These are phyloP conservation scores for Spodoptera picta DNA, from an alignment of 2,888 invertebrate species.

Conservation along the genomic window DNA sequence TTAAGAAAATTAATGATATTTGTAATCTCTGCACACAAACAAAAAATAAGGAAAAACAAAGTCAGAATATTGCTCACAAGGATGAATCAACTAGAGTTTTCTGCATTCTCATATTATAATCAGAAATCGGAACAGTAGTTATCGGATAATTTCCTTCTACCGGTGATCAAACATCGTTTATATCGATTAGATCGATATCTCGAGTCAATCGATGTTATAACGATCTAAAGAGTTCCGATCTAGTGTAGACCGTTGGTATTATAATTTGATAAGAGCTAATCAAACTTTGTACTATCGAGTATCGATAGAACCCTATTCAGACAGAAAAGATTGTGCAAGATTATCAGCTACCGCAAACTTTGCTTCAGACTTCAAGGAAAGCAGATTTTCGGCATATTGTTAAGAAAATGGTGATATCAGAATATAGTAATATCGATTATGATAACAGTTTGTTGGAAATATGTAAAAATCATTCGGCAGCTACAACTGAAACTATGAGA, in stretches of 20 bases:
- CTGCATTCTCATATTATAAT: constrained; percentile 14
- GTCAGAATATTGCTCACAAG: background rate
- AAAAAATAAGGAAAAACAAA: constrained; percentile 3
- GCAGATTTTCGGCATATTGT: too few relatives aligned
- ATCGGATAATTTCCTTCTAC: constrained; percentile 50
- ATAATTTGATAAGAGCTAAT: constrained; percentile 47
- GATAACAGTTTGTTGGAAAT: too few relatives aligned
- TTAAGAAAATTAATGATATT: too few relatives aligned
- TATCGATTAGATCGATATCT: constrained; percentile 58
- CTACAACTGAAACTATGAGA: too few relatives aligned
- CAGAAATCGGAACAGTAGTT: constrained; percentile 53
- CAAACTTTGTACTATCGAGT: constrained; percentile 14
- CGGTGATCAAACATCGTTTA: constrained; percentile 45
- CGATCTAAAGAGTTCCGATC: constrained; percentile 23
- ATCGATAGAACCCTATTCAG: constrained; percentile 12
- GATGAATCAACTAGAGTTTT: constrained; percentile 12
- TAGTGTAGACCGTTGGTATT: constrained; percentile 12
- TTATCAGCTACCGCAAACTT: too few relatives aligned
- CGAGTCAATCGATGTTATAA: constrained; percentile 29
- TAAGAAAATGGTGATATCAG: too few relatives aligned
- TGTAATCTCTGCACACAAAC: background rate
- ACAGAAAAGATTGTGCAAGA: background rate
- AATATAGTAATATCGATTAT: too few relatives aligned
- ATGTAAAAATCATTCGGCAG: too few relatives aligned
- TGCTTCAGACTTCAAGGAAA: too few relatives aligned